Percentiles rank a stretch among this genome's conserved stretches.
These are phyloP conservation scores for Botia kubotai DNA, from an alignment of 2,797 vertebrate genomes.

Conservation along the genomic window DNA sequence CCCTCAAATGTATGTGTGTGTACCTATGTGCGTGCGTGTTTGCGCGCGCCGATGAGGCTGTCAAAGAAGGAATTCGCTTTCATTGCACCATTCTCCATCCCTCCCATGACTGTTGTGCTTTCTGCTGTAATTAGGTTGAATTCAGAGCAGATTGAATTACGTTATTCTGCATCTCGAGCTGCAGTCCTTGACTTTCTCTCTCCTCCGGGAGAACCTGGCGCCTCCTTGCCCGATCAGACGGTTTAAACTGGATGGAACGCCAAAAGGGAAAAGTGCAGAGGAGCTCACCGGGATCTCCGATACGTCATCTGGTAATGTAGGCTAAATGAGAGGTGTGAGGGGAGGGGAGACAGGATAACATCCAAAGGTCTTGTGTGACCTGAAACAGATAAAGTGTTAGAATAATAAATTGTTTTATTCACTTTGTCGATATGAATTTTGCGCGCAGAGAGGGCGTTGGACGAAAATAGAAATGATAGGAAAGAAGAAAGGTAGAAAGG, in stretches of 20 bases:
- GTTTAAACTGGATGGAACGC: constrained; percentile 78
- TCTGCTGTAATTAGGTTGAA: constrained; percentile 80
- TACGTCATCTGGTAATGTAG: constrained; percentile 56
- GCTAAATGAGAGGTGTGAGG: constrained; percentile 50
- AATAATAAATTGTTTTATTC: constrained; percentile 61
- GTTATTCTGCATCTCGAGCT: constrained; percentile 87
- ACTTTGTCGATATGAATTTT: constrained; percentile 60
- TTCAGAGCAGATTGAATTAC: constrained; percentile 85
- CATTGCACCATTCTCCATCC: constrained; percentile 51
- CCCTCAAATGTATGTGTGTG: constrained; percentile 20
- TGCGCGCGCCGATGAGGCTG: constrained; percentile 62
- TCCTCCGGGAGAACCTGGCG: constrained; percentile 89
- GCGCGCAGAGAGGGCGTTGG: constrained; percentile 16
- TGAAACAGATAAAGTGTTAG: constrained; percentile 55
- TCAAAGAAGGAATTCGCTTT: constrained; percentile 62
- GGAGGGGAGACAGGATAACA: constrained; percentile 45
- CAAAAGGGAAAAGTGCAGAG: constrained; percentile 44
- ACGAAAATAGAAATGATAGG: not conserved
- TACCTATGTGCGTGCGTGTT: constrained; percentile 21
- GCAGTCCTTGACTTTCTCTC: constrained; percentile 85
- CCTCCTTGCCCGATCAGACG: constrained; percentile 88
- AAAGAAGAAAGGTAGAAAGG: not conserved
- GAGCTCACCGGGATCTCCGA: constrained; percentile 66
- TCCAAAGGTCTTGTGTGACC: constrained; percentile 51
- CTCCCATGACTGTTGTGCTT: constrained; percentile 77